Percentiles rank a stretch among this genome's conserved stretches.
Conservation (phyloP, 2,888 invertebrate genomes). For the Amblyjoppa fuscipennis region DNA sequence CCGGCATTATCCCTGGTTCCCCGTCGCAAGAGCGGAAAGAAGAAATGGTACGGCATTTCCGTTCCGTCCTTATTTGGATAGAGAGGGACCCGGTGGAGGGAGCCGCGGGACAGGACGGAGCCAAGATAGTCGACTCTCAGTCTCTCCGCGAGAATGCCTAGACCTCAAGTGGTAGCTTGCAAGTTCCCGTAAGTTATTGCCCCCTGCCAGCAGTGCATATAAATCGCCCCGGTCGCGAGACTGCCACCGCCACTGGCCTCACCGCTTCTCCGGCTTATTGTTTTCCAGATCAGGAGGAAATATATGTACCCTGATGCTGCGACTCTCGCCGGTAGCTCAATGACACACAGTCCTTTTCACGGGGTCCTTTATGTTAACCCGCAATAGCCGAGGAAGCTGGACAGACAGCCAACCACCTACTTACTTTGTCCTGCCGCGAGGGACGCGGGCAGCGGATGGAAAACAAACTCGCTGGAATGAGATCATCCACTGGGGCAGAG, state of each 20-base stretch:
- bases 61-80: constrained; percentile 83
- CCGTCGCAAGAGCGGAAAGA: constrained; percentile 68
- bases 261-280: constrained; percentile 78
- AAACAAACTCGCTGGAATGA: constrained; percentile 29
- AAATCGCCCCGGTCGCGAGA: constrained; percentile 76
- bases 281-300: constrained; percentile 85
- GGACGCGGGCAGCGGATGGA: not conserved
- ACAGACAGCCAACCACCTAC: constrained; percentile 35
- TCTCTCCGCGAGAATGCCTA: constrained; percentile 71
- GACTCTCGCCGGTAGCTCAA: constrained; percentile 60
- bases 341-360: constrained; percentile 55
- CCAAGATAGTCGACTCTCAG: constrained; percentile 33
- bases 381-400: constrained; percentile 32
- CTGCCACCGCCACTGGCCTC: constrained; percentile 45
- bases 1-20: constrained; percentile 26
- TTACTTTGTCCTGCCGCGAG: constrained; percentile 51
- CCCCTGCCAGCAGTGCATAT: constrained; percentile 80
- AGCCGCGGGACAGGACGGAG: constrained; percentile 73
- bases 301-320: constrained; percentile 79
- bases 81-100: constrained; percentile 64
- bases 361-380: constrained; percentile 31
- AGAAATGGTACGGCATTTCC: constrained; percentile 82
- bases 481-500: constrained; percentile 29
- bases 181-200: constrained; percentile 83
- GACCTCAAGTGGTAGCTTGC: constrained; percentile 73